A percentile compares a stretch with the other conserved stretches of the same genome.
Evolutionary conservation across 2,888 invertebrate species (phyloP).

Genomic region (Adelognathus sp.): DNA sequence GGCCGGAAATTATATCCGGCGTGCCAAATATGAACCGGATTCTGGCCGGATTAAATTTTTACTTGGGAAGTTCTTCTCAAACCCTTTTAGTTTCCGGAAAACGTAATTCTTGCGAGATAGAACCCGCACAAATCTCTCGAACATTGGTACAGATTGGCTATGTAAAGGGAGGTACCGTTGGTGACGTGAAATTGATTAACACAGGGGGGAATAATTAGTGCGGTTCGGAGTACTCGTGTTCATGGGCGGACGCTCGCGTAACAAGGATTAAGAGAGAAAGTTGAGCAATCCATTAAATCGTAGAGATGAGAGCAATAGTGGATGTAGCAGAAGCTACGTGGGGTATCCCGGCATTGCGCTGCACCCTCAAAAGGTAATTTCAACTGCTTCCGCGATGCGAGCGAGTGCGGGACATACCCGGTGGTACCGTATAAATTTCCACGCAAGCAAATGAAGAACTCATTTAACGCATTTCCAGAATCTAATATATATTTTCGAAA

Average conservation of each 20-base stretch:
- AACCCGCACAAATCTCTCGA: neutral
- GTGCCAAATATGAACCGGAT: no score
- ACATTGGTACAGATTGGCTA: neutral
- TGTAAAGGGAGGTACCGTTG: neutral
- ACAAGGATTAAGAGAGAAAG: slow-evolving; percentile 38
- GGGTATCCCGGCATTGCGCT: slow-evolving; percentile 5
- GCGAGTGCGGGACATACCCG: slow-evolving; percentile 30
- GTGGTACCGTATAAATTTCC: neutral
- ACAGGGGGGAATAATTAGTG: slow-evolving; percentile 15
- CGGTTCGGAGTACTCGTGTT: slow-evolving; percentile 7
- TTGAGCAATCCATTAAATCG: slow-evolving; percentile 44
- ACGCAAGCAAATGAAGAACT: neutral
- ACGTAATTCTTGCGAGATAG: no score
- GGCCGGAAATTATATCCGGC: no score
- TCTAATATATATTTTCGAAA: no score
- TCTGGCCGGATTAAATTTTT: no score
- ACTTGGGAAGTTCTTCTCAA: no score
- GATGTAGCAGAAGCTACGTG: slow-evolving; percentile 4
- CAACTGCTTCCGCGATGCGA: slow-evolving; percentile 44
- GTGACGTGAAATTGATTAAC: neutral
- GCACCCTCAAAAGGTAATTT: slow-evolving; percentile 51
- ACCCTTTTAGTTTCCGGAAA: no score
- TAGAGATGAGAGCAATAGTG: slow-evolving; percentile 11
- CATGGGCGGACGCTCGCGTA: neutral
- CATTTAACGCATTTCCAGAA: neutral